phyloP scores from a whole-genome alignment of 1,140 invertebrate genomes.

The Tachypleus tridentatus region DNA sequence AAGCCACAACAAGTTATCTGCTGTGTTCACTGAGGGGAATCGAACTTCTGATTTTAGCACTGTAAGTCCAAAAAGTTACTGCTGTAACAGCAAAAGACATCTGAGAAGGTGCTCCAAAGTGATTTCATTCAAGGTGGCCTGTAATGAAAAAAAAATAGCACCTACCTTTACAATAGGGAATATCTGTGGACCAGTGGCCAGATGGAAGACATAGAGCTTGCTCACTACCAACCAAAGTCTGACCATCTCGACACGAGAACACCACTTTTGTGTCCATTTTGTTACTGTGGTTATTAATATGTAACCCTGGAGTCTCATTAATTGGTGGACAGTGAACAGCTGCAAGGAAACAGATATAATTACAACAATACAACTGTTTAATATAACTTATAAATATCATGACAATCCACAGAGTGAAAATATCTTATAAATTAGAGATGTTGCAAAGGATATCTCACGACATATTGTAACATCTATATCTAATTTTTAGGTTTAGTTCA shows the following conservation, averaged over 20 bases:
- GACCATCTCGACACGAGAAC: conserved; percentile 69
- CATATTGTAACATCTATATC: no score
- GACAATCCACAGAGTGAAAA: no score
- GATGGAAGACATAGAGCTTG: conserved; percentile 60
- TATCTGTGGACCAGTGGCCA: conserved; percentile 65
- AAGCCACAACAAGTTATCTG: no score
- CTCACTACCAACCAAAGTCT: conserved; percentile 57
- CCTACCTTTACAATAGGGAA: conserved; percentile 67
- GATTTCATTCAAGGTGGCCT: not conserved
- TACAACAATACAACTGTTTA: conserved; percentile 2
- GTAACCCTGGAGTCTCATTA: conserved; percentile 51
- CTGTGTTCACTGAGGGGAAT: no score
- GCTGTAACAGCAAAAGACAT: conserved; percentile 23
- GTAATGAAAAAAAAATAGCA: conserved; percentile 7
- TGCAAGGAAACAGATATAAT: conserved; percentile 28
- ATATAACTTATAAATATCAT: no score
- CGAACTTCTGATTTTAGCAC: no score
- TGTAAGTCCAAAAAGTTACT: no score
- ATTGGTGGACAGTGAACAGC: conserved; percentile 60
- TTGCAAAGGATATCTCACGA: no score
- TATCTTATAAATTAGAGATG: no score
- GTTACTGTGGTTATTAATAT: conserved; percentile 52
- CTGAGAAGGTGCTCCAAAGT: conserved; percentile 1
- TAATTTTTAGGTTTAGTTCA: no score
- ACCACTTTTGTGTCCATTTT: conserved; percentile 57